A percentile compares a stretch with the other conserved stretches of the same genome.
Conservation (phyloP, 1,140 invertebrate genomes). For the Neuroterus valhalla region DNA sequence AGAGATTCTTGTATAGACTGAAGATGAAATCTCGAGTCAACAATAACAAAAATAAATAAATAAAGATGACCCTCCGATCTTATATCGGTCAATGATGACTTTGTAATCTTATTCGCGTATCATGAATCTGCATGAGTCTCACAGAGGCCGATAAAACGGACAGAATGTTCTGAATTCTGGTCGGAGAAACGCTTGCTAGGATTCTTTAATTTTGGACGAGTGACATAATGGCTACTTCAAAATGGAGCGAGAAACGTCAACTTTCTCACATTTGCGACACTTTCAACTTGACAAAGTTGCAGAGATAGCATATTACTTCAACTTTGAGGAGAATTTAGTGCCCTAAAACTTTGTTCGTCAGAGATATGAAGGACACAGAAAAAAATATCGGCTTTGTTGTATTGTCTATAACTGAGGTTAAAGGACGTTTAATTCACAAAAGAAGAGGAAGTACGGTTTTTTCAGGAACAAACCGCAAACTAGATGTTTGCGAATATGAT, state of each 20-base stretch:
- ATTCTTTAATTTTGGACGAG: slow-evolving; percentile 12
- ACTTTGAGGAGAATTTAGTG: background rate
- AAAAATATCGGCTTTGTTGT: slow-evolving; percentile 19
- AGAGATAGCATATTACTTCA: background rate
- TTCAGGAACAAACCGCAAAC: background rate
- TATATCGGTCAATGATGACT: too few relatives aligned
- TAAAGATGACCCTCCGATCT: too few relatives aligned
- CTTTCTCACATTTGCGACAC: background rate
- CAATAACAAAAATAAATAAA: too few relatives aligned
- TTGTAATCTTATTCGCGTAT: too few relatives aligned
- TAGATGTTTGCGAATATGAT: background rate
- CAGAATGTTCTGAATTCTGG: background rate
- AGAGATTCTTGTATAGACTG: too few relatives aligned
- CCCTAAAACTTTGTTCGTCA: background rate
- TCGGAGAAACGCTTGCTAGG: background rate
- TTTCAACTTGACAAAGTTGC: background rate
- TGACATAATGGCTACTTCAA: slow-evolving; percentile 29
- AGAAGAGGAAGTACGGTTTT: slow-evolving; percentile 11
- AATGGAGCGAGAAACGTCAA: slow-evolving; percentile 27
- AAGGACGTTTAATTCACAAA: background rate
- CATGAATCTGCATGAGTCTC: too few relatives aligned
- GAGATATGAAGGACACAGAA: background rate
- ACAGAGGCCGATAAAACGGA: too few relatives aligned
- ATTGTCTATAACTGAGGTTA: background rate
- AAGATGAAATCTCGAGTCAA: too few relatives aligned